Evolutionary conservation across 2,797 vertebrate species (phyloP), one percentile per base, ranked within the genome.

Genomic region (Phylloscopus collybita): DNA sequence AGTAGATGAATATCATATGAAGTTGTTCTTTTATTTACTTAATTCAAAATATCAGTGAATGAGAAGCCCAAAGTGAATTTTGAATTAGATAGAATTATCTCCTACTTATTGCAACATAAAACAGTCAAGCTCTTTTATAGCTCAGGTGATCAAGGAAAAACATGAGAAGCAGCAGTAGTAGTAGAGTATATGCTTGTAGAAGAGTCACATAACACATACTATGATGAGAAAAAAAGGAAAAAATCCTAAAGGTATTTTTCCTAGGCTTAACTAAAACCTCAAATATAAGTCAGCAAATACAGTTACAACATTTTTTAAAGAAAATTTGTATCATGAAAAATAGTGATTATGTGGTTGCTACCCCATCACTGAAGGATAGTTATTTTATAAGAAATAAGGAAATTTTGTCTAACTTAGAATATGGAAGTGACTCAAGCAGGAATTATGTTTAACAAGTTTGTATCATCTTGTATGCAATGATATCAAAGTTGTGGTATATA

Each of bases 221-320:
- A 26, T 69, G 64, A 91, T 80, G 42, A 95, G 50, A 91, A 56
- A 47, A 75, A 92, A 76, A 47, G 36, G 54, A 91, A 96, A 49
- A 95, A 76, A 86, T 65, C 42, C 21, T 93, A 87, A 95, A 70
- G 11, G 30, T 64, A 60, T 72, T 89, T 47, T 90, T 67, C 81
- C 72, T 34, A 86, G 29, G 36, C 21, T 49, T 34, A n/a, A 38
- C 17, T 86, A 90, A 93, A 95, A 87, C 40, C 18, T 74, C 59
- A 76, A 75, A 75, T 78, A 79, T 74, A 95, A 69, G 44, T 86
- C 47, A 74, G 36, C n/a, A 75, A 40, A 78, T 67, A 65, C 70
- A 89, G 16, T 29, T 85, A 51, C 12, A 87, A 32, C 4, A 79
- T 45, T 17, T 5, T 0, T 47, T 90, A 49, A 66, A 80, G 29